Evolutionary conservation across 1,140 invertebrate species (phyloP), one percentile per base, ranked within the genome.

Genomic region (Cydia pomonella): DNA sequence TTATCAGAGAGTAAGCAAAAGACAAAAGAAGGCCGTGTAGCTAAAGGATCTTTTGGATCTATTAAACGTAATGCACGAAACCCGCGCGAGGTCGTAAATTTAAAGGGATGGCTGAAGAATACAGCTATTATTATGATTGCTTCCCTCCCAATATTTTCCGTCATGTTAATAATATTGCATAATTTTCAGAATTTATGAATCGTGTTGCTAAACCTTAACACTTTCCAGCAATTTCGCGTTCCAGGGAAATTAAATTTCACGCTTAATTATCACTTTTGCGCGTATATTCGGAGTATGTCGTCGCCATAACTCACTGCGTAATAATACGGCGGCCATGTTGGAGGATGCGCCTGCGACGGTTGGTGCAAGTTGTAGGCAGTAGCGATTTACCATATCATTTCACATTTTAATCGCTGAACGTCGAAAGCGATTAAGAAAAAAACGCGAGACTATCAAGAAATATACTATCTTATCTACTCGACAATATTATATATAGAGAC

Each of bases 161-260:
- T 69, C 18, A 33, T 69, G 33, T 69, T 69, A 33, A 33, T 69
- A 33, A 59, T 18, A 69, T 69, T 69, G 29, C 29, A 69, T 18
- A 69, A 69, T 69, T 69, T 41, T 33, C 64, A 69, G 10, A 69
- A 69, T 69, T 69, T 69, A 69, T 69, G 27, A n/a, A 69, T 38
- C 27, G 29, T 69, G 64, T 69, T 69, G 64, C 64, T 69, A 69
- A 69, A 69, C 64, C 29, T 69, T 74, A 79, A 76, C 77, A 81
- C 84, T 87, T 87, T 87, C 84, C 79, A 82, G 77, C 75, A 72
- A 76, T 83, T 78, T 74, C 50, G 62, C 71, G 77, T 77, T 89
- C 87, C 88, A 77, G 53, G 85, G 89, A 91, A 91, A 88, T 84
- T 83, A 86, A 89, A 88, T 90, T 90, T 88, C 84, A 82, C 85